Base-by-base conservation (phyloP, 2,113 vertebrate species). In the Morone saxatilis region DNA sequence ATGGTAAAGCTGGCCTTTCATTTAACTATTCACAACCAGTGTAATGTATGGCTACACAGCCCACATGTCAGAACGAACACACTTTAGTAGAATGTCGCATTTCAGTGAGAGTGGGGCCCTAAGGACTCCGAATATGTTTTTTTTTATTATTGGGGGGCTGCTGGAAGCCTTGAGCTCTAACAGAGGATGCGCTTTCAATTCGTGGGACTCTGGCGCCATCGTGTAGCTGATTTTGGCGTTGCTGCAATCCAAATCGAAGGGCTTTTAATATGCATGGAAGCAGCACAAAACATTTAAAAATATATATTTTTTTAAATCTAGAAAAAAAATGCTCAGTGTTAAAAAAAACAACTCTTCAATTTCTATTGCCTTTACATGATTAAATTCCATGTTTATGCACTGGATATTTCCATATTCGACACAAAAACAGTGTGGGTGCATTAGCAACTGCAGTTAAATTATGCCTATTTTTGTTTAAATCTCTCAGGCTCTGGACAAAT, bases 121-220 rank as follows among this genome's bases (percentile, higher is more conserved):
- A 6, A 17, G 68, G 36, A 9, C 20, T 63, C 53, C 0, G 62
- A 31, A 20, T 7, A 7, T 71, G 66, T 65, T 63, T 71, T n/a
- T 25, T 25, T 25, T 25, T 25, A 1, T 25, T 41, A 68, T 41
- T 68, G 60, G 78, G 65, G 57, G 53, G 41, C 38, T 9, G 1
- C 11, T 22, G 63, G 40, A 53, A 16, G 45, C 41, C 7, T 25
- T 13, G 54, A 59, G 69, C 73, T 45, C 53, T 1, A 17, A 12
- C 11, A 22, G 63, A 80, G 60, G 14, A 4, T 1, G 82, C 71
- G 68, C 20, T 38, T 68, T 68, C 67, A 1, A 83, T 92, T 31
- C 20, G 48, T 57, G 75, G 7, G 78, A 48, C 92, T 94, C 90
- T 93, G 86, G 91, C 94, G 93, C 94, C 93, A 94, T 88, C 94